Evolutionary conservation across 2,113 vertebrate genomes (phyloP).

Genomic region (Neopipo cinnamomea): DNA sequence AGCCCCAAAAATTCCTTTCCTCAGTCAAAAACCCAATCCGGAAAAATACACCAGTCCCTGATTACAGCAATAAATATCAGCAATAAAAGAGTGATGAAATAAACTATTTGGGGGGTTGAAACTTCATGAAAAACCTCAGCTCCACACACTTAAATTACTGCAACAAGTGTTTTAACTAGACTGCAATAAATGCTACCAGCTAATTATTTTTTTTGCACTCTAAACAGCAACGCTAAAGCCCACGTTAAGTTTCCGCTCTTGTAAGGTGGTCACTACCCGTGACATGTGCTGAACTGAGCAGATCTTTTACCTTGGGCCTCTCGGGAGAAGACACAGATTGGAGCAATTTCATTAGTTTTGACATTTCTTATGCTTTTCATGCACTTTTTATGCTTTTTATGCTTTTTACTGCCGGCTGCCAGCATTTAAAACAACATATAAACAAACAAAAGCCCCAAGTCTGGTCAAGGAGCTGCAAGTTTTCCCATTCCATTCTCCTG

Average conservation of each 20-base stretch:
- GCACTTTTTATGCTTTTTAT: too few relatives aligned
- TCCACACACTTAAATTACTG: not conserved
- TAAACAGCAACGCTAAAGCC: accelerated
- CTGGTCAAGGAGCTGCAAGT: accelerated
- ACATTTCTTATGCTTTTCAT: too few relatives aligned
- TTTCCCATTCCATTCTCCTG: not conserved
- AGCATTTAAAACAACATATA: not conserved
- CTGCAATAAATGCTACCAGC: too few relatives aligned
- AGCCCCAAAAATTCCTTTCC: not conserved
- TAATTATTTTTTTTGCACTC: too few relatives aligned
- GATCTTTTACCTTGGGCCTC: too few relatives aligned
- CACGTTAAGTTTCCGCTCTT: accelerated
- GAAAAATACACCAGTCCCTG: not conserved
- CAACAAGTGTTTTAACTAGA: not conserved
- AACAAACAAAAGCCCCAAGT: too few relatives aligned
- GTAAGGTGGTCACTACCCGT: accelerated
- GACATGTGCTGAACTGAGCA: not conserved
- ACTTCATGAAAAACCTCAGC: not conserved
- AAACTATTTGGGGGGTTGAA: not conserved
- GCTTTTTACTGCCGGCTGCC: not conserved
- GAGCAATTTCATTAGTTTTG: not conserved
- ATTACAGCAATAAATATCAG: not conserved
- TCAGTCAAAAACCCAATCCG: not conserved
- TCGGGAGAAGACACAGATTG: accelerated
- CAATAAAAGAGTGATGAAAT: not conserved